Conservation (phyloP, 2,888 invertebrate species). For the Parnassius glacialis region DNA sequence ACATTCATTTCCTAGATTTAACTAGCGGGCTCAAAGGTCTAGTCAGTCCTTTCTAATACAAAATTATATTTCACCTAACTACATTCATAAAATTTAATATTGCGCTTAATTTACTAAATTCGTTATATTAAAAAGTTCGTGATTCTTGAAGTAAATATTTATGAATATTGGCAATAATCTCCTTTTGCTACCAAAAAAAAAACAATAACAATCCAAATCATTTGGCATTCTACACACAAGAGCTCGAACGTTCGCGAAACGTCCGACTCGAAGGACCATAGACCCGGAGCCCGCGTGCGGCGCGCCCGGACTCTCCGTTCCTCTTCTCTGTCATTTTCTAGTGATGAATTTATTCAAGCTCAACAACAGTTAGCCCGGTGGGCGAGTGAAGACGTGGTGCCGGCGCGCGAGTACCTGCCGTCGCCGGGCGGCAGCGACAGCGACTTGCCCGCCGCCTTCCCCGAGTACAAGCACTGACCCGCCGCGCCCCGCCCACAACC, state of each 20-base stretch:
- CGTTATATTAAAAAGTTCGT: too few relatives aligned
- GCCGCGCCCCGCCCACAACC: conserved; percentile 52
- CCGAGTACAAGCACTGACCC: conserved; percentile 57
- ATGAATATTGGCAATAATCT: too few relatives aligned
- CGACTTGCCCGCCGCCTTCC: conserved; percentile 62
- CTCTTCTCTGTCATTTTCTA: conserved; percentile 93
- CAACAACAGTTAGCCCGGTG: conserved; percentile 97
- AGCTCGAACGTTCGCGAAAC: not conserved
- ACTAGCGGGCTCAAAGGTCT: conserved; percentile 39
- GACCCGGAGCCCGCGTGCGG: conserved; percentile 39
- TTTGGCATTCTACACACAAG: not conserved
- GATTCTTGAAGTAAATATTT: too few relatives aligned
- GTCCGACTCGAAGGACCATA: conserved; percentile 1
- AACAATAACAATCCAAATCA: not conserved
- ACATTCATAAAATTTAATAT: not conserved
- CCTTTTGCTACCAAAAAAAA: too few relatives aligned
- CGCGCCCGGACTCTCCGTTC: conserved; percentile 83
- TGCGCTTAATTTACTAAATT: too few relatives aligned
- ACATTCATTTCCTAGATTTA: conserved; percentile 32
- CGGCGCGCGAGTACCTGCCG: conserved; percentile 57
- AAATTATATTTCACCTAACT: not conserved
- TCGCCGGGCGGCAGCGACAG: conserved; percentile 57
- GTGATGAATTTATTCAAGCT: conserved; percentile 98
- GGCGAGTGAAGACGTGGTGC: conserved; percentile 93
- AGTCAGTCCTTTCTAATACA: conserved; percentile 3